Conservation (phyloP, 92 coral and sea anemone genomes). For the Palythoa grandiflora region DNA sequence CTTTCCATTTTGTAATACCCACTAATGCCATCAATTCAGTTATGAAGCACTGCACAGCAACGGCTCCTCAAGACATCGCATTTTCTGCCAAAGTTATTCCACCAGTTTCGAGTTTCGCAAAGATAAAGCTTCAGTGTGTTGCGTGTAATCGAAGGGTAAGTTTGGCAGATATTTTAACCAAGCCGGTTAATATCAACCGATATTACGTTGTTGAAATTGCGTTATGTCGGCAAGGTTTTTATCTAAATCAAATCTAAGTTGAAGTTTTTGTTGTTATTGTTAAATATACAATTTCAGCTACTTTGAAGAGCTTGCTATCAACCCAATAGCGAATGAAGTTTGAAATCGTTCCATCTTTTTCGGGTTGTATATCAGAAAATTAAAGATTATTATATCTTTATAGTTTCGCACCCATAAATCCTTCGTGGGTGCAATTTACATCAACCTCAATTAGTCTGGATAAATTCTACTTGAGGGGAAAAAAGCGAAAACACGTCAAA, state of each 20-base stretch:
- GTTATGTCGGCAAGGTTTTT: background rate
- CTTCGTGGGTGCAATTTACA: too few species aligned
- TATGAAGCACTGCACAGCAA: background rate
- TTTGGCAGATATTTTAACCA: background rate
- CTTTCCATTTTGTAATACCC: background rate
- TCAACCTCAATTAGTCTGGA: too few species aligned
- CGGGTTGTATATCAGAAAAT: too few species aligned
- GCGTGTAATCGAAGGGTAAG: slow-evolving; percentile 15
- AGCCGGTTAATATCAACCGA: background rate
- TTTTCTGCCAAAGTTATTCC: background rate
- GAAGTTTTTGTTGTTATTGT: background rate
- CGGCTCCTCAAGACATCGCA: background rate
- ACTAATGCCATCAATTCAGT: background rate
- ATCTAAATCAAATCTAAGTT: background rate
- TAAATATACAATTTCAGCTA: background rate
- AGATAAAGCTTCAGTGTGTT: background rate
- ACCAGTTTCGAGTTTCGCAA: background rate
- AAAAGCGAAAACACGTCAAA: too few species aligned
- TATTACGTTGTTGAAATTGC: background rate
- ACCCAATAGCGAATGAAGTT: background rate
- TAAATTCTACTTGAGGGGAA: too few species aligned
- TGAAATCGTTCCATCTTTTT: background rate
- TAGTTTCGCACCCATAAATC: too few species aligned
- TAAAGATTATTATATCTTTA: too few species aligned
- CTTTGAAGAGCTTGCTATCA: background rate